phyloP scores from a whole-genome alignment of 2,888 invertebrate species.

The Lordiphosa andalusiaca region DNA sequence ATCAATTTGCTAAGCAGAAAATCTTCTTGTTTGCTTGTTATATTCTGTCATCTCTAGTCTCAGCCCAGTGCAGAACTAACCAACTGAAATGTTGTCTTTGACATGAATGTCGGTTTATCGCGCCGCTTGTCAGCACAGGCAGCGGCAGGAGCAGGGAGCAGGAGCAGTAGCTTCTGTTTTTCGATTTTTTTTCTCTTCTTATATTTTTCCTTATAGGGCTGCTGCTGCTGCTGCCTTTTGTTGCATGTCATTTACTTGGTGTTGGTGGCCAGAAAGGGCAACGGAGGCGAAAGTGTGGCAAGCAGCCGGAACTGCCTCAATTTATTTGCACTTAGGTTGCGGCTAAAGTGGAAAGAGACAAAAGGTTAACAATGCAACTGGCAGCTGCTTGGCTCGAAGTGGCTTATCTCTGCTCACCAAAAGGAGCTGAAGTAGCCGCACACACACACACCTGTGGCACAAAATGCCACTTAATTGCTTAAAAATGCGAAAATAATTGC shows the following conservation, averaged over 20 bases:
- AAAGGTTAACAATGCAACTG: conserved; percentile 67
- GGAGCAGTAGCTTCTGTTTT: background rate
- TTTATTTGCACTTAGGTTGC: conserved; percentile 72
- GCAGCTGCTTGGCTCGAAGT: conserved; percentile 25
- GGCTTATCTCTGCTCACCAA: conserved; percentile 43
- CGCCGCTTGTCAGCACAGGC: conserved; percentile 69
- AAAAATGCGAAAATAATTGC: conserved; percentile 70
- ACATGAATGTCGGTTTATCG: conserved; percentile 70
- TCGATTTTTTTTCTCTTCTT: background rate
- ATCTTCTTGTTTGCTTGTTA: background rate
- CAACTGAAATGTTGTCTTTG: conserved; percentile 72
- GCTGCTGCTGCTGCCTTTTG: conserved; percentile 48
- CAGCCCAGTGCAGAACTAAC: conserved; percentile 66
- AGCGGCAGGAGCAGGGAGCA: conserved; percentile 21
- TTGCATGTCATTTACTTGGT: conserved; percentile 67
- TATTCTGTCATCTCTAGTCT: conserved; percentile 41
- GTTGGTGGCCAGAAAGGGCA: conserved; percentile 5
- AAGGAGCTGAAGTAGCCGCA: conserved; percentile 11
- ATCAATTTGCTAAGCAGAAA: too few relatives aligned
- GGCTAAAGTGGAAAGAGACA: conserved; percentile 13
- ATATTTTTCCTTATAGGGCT: background rate
- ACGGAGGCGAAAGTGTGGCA: conserved; percentile 5
- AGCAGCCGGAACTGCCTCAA: conserved; percentile 57
- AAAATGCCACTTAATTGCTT: conserved; percentile 58
- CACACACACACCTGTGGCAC: conserved; percentile 58